These are phyloP conservation scores for Syngnathus acus DNA, from an alignment of 2,797 vertebrate species.

Conservation along the genomic window DNA sequence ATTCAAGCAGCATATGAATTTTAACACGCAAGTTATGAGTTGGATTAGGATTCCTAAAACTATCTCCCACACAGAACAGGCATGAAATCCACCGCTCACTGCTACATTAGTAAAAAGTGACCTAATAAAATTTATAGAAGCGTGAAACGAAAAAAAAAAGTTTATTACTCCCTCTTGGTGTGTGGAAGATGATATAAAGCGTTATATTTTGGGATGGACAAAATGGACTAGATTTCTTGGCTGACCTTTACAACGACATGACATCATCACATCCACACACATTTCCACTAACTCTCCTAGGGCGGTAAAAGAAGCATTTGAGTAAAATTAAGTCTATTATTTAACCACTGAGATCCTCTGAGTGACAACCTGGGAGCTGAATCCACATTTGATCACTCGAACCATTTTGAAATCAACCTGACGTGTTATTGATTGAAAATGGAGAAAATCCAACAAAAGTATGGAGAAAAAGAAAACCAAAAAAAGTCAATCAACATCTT, in stretches of 20 bases:
- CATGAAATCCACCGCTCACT: background rate
- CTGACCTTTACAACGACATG: background rate
- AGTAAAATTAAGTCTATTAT: too few species aligned
- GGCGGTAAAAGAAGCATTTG: too few species aligned
- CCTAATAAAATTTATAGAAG: background rate
- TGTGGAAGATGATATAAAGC: background rate
- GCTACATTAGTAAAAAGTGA: background rate
- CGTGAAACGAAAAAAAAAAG: background rate
- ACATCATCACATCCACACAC: background rate
- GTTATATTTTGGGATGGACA: background rate
- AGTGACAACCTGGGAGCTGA: too few species aligned
- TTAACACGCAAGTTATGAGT: background rate
- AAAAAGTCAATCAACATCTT: too few species aligned
- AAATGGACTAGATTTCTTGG: background rate
- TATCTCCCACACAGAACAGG: background rate
- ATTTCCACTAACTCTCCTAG: background rate
- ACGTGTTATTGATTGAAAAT: too few species aligned
- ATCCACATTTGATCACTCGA: too few species aligned
- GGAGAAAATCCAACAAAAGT: too few species aligned
- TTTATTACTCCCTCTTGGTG: background rate
- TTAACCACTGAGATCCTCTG: too few species aligned
- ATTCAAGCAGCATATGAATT: slow-evolving; percentile 1
- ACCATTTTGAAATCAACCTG: too few species aligned
- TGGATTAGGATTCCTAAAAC: background rate
- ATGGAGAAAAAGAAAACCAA: too few species aligned